These are phyloP conservation scores for Maconellicoccus hirsutus DNA, from an alignment of 1,140 invertebrate genomes.

Conservation along the genomic window DNA sequence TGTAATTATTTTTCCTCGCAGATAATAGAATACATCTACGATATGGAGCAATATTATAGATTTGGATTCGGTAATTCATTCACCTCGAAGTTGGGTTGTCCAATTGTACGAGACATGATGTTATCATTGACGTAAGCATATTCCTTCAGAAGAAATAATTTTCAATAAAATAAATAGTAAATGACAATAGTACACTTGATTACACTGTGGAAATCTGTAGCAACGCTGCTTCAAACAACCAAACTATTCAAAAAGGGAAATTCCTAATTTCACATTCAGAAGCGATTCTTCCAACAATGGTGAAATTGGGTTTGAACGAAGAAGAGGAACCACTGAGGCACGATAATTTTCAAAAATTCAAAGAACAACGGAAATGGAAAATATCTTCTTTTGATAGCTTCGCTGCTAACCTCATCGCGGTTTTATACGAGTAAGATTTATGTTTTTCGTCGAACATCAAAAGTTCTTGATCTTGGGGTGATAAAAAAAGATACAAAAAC, in stretches of 20 bases:
- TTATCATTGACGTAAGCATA: no score
- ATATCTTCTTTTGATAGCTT: constrained; percentile 60
- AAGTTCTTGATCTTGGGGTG: no score
- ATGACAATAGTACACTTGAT: no score
- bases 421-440: constrained; percentile 50
- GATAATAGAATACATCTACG: constrained; percentile 62
- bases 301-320: constrained; percentile 51
- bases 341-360: constrained; percentile 48
- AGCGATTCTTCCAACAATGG: constrained; percentile 47
- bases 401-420: constrained; percentile 60
- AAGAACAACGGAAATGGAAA: constrained; percentile 49
- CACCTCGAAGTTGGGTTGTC: constrained; percentile 56
- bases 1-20: constrained; percentile 35
- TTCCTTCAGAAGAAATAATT: no score
- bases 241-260: no score
- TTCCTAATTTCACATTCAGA: constrained; percentile 64
- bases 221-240: no score
- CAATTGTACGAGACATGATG: constrained; percentile 59
- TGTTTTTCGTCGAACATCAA: no score
- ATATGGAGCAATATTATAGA: constrained; percentile 64
- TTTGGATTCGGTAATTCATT: constrained; percentile 56
- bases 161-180: no score
- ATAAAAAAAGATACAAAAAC: no score
- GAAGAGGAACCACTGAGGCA: constrained; percentile 50
- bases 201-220: no score